Evolutionary conservation across 1,140 invertebrate genomes (phyloP).

Genomic region (Marisa cornuarietis): DNA sequence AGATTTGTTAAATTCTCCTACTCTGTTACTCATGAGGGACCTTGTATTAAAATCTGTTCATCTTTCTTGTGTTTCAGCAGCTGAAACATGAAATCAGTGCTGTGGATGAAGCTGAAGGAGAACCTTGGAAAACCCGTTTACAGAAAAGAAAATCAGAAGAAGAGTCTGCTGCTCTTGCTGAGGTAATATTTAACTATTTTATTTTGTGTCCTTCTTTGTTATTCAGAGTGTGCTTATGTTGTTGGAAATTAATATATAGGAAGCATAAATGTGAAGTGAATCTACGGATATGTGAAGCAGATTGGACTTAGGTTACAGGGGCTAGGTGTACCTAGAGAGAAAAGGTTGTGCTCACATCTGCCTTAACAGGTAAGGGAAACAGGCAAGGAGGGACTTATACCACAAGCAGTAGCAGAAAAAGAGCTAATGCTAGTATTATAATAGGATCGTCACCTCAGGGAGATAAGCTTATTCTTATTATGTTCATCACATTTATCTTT

Average conservation of each 20-base stretch:
- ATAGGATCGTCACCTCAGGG: no score
- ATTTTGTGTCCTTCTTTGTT: neutral
- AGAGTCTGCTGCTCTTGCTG: slow-evolving; percentile 13
- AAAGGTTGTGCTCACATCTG: no score
- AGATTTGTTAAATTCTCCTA: neutral
- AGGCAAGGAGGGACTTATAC: no score
- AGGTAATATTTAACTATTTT: neutral
- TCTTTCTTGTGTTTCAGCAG: slow-evolving; percentile 11
- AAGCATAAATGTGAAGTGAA: no score
- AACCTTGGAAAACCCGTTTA: slow-evolving; percentile 9
- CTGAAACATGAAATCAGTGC: slow-evolving; percentile 28
- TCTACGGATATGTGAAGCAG: no score
- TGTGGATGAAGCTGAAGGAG: slow-evolving; percentile 12
- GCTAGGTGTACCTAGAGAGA: no score
- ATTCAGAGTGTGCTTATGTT: neutral
- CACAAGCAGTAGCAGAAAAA: no score
- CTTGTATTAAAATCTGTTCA: neutral
- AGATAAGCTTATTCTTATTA: no score
- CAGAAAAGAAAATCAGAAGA: slow-evolving; percentile 30
- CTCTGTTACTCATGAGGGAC: neutral
- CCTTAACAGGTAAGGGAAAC: no score
- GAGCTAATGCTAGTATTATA: no score
- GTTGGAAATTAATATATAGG: neutral
- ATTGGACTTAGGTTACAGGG: no score
- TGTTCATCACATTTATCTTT: no score